Percentiles rank a stretch among this genome's conserved stretches.
These are phyloP conservation scores for Nettapus auritus DNA, from an alignment of 2,113 vertebrate genomes.

Conservation along the genomic window DNA sequence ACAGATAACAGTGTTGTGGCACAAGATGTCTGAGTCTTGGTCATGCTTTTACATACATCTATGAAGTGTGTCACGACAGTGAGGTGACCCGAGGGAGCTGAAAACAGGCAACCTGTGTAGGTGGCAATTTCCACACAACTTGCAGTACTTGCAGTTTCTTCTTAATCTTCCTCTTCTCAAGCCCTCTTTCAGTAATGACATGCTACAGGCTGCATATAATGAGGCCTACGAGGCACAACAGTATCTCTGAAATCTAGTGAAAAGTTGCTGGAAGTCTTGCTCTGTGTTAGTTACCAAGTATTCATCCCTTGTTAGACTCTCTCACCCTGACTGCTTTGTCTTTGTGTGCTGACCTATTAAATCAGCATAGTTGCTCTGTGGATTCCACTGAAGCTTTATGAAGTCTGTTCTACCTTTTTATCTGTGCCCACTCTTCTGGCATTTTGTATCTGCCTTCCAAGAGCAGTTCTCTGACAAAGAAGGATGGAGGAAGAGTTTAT, in stretches of 20 bases:
- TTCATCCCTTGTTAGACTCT: neutral
- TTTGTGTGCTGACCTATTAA: neutral
- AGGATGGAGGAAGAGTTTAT: neutral
- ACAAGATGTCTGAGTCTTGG: neutral
- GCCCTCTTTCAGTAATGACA: neutral
- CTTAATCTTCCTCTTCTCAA: neutral
- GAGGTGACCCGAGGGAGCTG: neutral
- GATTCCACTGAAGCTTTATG: neutral
- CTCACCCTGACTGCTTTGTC: neutral
- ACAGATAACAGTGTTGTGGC: neutral
- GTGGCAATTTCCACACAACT: neutral
- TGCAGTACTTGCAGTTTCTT: neutral
- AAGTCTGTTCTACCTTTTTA: neutral
- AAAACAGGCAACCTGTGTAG: neutral
- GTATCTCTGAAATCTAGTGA: neutral
- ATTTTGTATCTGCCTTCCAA: neutral
- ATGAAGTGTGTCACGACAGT: neutral
- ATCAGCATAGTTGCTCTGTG: neutral
- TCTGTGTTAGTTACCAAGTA: neutral
- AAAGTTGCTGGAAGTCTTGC: neutral
- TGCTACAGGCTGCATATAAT: neutral
- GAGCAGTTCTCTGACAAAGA: neutral
- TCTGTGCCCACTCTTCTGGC: neutral
- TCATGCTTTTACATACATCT: neutral
- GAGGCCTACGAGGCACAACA: neutral